These are phyloP conservation scores for Emydura subglobosa DNA, from an alignment of 2,113 vertebrate genomes.

Conservation along the genomic window DNA sequence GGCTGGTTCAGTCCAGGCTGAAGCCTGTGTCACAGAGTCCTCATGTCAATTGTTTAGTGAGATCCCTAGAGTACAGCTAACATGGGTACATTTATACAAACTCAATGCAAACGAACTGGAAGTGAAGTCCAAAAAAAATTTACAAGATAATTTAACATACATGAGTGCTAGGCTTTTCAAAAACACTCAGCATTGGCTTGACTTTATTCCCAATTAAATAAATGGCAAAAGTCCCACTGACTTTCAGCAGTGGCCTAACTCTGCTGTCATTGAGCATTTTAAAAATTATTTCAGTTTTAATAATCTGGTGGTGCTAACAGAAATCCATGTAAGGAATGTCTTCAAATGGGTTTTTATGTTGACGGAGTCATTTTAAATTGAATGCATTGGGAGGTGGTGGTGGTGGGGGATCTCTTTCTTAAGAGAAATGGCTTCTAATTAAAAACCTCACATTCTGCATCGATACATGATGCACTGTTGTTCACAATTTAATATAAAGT, in stretches of 20 bases:
- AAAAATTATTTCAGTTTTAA: neutral
- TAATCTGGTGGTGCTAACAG: neutral
- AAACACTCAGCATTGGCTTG: neutral
- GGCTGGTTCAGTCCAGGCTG: neutral
- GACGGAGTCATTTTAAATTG: neutral
- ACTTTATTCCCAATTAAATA: neutral
- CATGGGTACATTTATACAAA: neutral
- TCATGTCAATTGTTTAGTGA: neutral
- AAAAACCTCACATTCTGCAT: neutral
- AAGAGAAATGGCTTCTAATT: neutral
- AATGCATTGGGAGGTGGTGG: neutral
- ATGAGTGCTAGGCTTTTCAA: neutral
- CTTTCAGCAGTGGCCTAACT: neutral
- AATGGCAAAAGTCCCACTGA: neutral
- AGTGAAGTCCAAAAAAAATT: neutral
- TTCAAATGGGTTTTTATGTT: neutral
- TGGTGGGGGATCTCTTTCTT: neutral
- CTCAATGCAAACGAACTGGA: neutral
- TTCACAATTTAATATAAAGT: constrained; percentile 28
- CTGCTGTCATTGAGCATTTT: neutral
- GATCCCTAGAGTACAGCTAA: neutral
- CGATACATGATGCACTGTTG: neutral
- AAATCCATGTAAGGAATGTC: neutral
- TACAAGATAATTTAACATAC: neutral
- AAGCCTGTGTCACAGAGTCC: neutral